Base-by-base conservation (phyloP, 2,113 vertebrate genomes). In the Festucalex cinctus region DNA sequence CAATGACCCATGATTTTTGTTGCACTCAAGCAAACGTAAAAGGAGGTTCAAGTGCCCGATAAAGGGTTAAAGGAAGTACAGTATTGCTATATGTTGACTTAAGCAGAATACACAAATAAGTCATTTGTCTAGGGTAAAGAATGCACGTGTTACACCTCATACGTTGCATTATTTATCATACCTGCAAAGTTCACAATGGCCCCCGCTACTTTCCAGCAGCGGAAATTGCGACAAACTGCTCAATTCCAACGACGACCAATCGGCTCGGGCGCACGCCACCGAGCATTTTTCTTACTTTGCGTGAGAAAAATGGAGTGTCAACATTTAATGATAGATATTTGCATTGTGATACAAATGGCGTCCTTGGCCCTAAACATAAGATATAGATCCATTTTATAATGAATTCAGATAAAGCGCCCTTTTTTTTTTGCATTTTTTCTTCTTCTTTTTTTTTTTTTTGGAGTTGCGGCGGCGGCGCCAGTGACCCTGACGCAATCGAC, bases 251-350 rank as follows among this genome's bases (percentile, higher is more conserved):
- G 37, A 81, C 86, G 79, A 81, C 79, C 83, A 87, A 88, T 87
- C 85, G 35, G 74, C 83, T 69, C 76, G 77, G 70, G 71, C 71
- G 59, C 72, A 65, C 44, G 68, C 62, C 60, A 69, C 58, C 83
- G 88, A 90, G 87, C 86, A 91, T 91, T 91, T 91, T 91, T 93
- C 91, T 92, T 91, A 90, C 89, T 90, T 87, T 90, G 81, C 79
- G 71, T 17, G 69, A 84, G 89, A 92, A 89, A 92, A 92, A 92
- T 93, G 88, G 90, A 91, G 90, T 91, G 92, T 91, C 92, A 91
- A 84, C 80, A 84, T 92, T 91, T 91, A 91, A 92, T 92, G 90
- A 92, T 91, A 90, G 90, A 92, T 92, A 92, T 92, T 92, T 91
- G 90, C 90, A 92, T 92, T 90, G 90, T 87, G 90, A 90, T 92